Percentiles rank a stretch among this genome's conserved stretches.
Conservation (phyloP, 2,797 vertebrate genomes). For the Channallabes apus region DNA sequence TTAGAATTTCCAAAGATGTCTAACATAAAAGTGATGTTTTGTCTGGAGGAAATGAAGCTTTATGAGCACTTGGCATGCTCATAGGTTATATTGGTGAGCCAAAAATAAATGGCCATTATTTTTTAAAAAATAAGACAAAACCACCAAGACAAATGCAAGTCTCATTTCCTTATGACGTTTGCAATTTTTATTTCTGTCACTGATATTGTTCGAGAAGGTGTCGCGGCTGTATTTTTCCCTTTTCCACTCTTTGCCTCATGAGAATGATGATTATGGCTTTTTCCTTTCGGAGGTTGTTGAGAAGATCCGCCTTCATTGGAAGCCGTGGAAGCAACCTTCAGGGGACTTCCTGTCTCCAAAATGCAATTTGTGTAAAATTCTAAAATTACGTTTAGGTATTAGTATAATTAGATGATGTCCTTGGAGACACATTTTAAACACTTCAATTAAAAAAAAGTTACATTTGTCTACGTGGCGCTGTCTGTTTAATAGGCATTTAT, state of each 20-base stretch:
- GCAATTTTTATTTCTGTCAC: slow-evolving; percentile 25
- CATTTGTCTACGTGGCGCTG: background rate
- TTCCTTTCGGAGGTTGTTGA: slow-evolving; percentile 18
- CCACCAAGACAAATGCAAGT: background rate
- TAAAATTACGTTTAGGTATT: background rate
- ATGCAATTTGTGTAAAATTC: background rate
- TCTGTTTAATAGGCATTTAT: background rate
- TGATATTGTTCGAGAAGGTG: slow-evolving; percentile 31
- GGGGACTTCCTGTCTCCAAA: background rate
- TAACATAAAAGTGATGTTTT: slow-evolving; percentile 22
- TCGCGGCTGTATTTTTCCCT: slow-evolving; percentile 14
- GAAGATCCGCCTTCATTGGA: background rate
- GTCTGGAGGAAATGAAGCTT: background rate
- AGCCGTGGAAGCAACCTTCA: background rate
- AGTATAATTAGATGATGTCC: background rate
- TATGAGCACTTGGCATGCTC: background rate
- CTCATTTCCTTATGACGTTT: slow-evolving; percentile 26
- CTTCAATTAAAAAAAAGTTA: background rate
- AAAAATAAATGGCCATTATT: background rate
- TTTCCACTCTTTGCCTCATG: slow-evolving; percentile 17
- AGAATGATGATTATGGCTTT: slow-evolving; percentile 32
- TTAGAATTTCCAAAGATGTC: slow-evolving; percentile 4
- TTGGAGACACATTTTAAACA: background rate
- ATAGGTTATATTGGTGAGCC: slow-evolving; percentile 6
- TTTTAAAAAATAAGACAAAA: background rate